phyloP scores from a whole-genome alignment of 2,797 vertebrate species.

The Rhinophrynus dorsalis region DNA sequence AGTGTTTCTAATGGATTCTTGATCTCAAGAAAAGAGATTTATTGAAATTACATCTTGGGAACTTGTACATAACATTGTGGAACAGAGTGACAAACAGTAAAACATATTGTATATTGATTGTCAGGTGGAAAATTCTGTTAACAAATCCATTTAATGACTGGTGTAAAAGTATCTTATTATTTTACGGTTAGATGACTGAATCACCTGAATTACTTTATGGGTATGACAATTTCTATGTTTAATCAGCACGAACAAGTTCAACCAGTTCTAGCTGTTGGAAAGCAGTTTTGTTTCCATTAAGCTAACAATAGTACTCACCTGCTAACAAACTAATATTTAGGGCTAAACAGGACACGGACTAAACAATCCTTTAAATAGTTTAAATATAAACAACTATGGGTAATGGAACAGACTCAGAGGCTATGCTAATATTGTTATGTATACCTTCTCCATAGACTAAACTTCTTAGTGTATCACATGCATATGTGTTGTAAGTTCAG shows the following conservation, averaged over 20 bases:
- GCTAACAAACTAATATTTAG: not conserved
- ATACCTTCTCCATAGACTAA: too few species aligned
- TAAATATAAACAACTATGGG: slow-evolving; percentile 9
- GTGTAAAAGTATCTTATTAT: not conserved
- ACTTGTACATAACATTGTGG: too few species aligned
- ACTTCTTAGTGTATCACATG: too few species aligned
- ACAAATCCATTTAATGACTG: not conserved
- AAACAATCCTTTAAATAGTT: not conserved
- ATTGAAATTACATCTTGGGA: too few species aligned
- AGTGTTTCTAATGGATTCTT: too few species aligned
- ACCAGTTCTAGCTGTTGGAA: slow-evolving; percentile 8
- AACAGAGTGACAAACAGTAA: not conserved
- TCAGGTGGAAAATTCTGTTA: slow-evolving; percentile 24
- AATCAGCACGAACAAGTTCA: slow-evolving; percentile 7
- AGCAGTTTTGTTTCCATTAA: slow-evolving; percentile 4
- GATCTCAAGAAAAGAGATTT: too few species aligned
- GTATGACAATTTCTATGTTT: not conserved
- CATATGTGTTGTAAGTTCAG: too few species aligned
- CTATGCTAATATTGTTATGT: too few species aligned
- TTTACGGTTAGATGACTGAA: slow-evolving; percentile 12
- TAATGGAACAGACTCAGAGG: too few species aligned
- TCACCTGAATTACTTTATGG: not conserved
- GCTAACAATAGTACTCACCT: slow-evolving; percentile 8
- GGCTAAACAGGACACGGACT: not conserved
- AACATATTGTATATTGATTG: not conserved